phyloP scores from a whole-genome alignment of 2,797 vertebrate genomes.

The Malurus splendens region DNA sequence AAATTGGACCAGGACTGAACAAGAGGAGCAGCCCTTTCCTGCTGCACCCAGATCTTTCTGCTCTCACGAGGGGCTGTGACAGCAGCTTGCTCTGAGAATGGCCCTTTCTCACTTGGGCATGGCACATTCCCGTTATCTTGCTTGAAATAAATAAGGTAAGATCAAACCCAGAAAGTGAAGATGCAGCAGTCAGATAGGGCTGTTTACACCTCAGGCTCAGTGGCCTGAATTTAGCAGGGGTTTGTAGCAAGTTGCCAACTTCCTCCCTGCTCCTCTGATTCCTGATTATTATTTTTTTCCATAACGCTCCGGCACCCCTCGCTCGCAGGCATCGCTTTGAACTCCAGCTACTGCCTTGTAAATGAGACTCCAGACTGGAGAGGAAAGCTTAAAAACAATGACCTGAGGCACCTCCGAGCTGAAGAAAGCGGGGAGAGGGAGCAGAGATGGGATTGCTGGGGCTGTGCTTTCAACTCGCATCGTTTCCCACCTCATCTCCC shows the following conservation, averaged over 20 bases:
- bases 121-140: neutral
- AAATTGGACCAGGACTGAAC: neutral
- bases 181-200: neutral
- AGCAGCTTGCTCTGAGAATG: neutral
- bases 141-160: conserved; percentile 18
- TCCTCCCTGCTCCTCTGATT: neutral
- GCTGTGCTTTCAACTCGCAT: neutral
- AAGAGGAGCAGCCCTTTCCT: neutral
- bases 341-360: conserved; percentile 19
- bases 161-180: conserved; percentile 4
- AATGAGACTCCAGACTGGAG: conserved; percentile 20
- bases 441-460: neutral
- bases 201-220: conserved; percentile 21
- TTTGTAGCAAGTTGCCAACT: conserved; percentile 5
- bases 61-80: neutral
- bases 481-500: fast-evolving
- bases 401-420: conserved; percentile 3
- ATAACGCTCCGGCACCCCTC: neutral
- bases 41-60: neutral
- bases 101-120: neutral
- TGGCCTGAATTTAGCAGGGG: conserved; percentile 18
- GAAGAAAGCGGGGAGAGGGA: neutral
- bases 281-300: neutral
- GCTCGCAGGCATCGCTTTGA: conserved; percentile 41
- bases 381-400: conserved; percentile 25